These are phyloP conservation scores for Platysternon megacephalum DNA, from an alignment of 2,113 vertebrate species.

Conservation along the genomic window DNA sequence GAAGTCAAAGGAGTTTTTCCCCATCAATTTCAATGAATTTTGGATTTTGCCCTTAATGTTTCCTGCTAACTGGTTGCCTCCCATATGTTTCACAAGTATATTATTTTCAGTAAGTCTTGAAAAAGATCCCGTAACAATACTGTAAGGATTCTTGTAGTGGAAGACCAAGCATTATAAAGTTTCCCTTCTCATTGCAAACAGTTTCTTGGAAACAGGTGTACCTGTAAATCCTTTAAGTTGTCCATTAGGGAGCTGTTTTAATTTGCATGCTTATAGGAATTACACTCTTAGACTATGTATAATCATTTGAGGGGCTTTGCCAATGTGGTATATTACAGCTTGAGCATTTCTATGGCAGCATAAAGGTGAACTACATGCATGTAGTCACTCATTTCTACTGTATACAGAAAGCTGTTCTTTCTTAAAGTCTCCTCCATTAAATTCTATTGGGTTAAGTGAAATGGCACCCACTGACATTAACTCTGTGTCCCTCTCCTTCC, in stretches of 20 bases:
- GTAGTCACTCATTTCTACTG: no score
- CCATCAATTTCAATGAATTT: background rate
- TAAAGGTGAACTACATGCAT: background rate
- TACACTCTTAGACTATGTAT: background rate
- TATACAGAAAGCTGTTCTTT: no score
- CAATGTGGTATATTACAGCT: background rate
- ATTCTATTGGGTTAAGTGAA: no score
- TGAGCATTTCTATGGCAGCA: background rate
- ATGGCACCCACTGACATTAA: no score
- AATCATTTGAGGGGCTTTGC: background rate
- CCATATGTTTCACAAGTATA: background rate
- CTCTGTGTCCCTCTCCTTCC: no score
- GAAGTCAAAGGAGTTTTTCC: background rate
- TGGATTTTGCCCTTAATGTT: background rate
- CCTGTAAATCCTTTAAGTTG: background rate
- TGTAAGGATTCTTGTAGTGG: background rate
- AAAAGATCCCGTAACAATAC: background rate
- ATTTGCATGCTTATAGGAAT: background rate
- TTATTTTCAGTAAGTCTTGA: background rate
- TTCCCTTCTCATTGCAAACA: background rate
- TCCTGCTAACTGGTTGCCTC: conserved; percentile 2
- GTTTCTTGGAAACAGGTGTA: background rate
- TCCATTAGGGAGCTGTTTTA: background rate
- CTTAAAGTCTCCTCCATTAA: no score
- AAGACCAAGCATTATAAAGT: background rate